These are phyloP conservation scores for Hydrotaea cyrtoneurina DNA, from an alignment of 2,888 invertebrate genomes.

Conservation along the genomic window DNA sequence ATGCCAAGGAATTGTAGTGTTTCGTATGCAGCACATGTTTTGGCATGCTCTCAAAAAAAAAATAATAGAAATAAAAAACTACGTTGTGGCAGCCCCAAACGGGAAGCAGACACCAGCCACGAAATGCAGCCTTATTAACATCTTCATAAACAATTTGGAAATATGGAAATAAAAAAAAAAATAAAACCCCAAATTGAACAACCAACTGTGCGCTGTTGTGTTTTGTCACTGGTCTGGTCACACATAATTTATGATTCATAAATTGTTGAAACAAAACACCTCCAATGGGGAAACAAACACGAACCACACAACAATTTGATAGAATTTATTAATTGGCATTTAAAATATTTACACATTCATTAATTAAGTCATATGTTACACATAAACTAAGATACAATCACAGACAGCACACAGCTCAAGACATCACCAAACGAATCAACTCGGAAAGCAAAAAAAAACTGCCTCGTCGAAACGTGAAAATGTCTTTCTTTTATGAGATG, in stretches of 20 bases:
- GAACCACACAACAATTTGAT: conserved; percentile 9
- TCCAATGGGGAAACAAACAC: neutral
- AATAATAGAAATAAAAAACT: neutral
- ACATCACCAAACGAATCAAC: neutral
- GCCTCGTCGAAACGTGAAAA: conserved; percentile 27
- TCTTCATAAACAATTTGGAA: neutral
- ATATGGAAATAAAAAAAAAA: neutral
- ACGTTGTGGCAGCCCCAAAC: neutral
- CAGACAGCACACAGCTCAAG: neutral
- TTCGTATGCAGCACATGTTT: conserved; percentile 60
- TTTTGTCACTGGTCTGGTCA: too few relatives aligned
- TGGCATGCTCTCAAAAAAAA: conserved; percentile 37
- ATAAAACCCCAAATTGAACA: neutral
- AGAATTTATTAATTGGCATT: conserved; percentile 65
- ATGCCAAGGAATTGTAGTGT: conserved; percentile 50
- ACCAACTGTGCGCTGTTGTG: neutral
- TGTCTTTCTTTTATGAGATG: conserved; percentile 37
- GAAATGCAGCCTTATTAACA: neutral
- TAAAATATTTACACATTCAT: conserved; percentile 66
- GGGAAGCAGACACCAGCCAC: neutral
- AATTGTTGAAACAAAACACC: conserved; percentile 40
- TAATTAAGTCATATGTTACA: conserved; percentile 59
- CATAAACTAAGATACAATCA: neutral
- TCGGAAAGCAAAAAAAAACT: neutral
- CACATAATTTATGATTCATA: conserved; percentile 43